phyloP scores from a whole-genome alignment of 2,888 invertebrate species.

The Tiliacea aurago region DNA sequence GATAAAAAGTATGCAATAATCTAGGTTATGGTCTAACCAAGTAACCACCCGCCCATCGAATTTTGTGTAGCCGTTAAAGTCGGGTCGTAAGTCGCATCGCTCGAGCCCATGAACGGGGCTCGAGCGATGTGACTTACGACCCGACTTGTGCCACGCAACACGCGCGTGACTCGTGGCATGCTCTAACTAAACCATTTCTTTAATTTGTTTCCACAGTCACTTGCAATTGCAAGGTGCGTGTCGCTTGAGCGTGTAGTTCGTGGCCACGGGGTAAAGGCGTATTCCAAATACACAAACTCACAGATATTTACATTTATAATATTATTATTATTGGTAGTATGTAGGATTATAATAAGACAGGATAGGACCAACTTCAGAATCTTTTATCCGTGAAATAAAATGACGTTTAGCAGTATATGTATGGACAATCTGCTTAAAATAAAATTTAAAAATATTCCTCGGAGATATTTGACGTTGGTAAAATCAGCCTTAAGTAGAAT shows the following conservation, averaged over 20 bases:
- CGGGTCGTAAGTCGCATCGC: no score
- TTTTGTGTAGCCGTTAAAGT: background rate
- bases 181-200: background rate
- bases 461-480: background rate
- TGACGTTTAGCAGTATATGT: no score
- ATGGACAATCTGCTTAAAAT: no score
- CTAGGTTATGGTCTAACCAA: no score
- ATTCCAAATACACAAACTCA: background rate
- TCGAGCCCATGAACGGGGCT: no score
- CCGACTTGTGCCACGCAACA: background rate
- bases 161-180: background rate
- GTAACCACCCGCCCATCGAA: background rate
- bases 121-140: background rate
- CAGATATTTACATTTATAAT: background rate
- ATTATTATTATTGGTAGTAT: background rate
- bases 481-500: background rate
- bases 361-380: background rate
- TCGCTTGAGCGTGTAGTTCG: background rate
- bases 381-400: no score
- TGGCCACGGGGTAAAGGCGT: background rate
- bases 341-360: background rate
- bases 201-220: background rate
- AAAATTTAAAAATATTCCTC: no score
- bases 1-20: background rate
- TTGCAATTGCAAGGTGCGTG: background rate